Conservation (phyloP, 2,113 vertebrate species). For the Aphyosemion australe region DNA sequence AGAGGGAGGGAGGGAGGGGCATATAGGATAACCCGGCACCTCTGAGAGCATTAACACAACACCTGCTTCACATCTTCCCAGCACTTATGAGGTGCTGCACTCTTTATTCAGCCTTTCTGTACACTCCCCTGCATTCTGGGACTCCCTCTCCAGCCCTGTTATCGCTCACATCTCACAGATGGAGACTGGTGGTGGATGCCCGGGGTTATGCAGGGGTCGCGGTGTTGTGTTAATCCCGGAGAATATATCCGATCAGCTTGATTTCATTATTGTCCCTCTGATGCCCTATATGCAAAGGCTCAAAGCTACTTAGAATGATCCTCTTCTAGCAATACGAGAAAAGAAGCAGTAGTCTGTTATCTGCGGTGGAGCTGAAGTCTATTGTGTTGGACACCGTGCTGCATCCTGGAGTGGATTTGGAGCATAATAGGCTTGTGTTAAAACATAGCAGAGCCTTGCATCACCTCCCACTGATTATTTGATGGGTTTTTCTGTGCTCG, state of each 20-base stretch:
- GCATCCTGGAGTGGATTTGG: conserved; percentile 48
- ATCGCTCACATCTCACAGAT: conserved; percentile 44
- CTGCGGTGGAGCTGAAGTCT: conserved; percentile 34
- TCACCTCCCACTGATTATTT: conserved; percentile 53
- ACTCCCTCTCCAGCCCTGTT: conserved; percentile 27
- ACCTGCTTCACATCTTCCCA: conserved; percentile 76
- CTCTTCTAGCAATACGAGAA: conserved; percentile 43
- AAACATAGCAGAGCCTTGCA: conserved; percentile 44
- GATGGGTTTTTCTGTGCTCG: conserved; percentile 37
- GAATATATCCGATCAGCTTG: conserved; percentile 68
- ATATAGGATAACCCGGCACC: conserved; percentile 9
- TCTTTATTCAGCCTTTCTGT: conserved; percentile 25
- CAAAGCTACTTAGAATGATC: conserved; percentile 64
- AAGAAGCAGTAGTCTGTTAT: conserved; percentile 53
- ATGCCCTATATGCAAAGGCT: conserved; percentile 53
- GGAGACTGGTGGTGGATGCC: conserved; percentile 35
- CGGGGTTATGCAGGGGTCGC: conserved; percentile 59
- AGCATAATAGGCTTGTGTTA: conserved; percentile 49
- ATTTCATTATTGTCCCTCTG: conserved; percentile 64
- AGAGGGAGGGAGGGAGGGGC: conserved; percentile 3
- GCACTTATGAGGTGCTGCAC: conserved; percentile 69
- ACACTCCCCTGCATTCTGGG: conserved; percentile 1
- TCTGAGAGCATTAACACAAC: conserved; percentile 55
- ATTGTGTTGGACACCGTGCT: conserved; percentile 46
- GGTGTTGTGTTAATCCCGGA: conserved; percentile 60